phyloP scores from a whole-genome alignment of 2,888 invertebrate species.

The Morinoia aosen region DNA sequence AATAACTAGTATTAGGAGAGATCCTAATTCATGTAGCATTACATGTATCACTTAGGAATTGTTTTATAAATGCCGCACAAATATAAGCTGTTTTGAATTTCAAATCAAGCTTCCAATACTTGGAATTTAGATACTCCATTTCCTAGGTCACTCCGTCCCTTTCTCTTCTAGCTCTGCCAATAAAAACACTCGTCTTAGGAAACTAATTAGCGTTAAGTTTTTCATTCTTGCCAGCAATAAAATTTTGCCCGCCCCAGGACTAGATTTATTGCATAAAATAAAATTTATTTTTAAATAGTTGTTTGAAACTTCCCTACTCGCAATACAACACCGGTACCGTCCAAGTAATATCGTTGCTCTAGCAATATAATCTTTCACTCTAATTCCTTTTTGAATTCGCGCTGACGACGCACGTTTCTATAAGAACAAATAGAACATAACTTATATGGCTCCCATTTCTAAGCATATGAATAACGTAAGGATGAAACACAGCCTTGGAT shows the following conservation, averaged over 20 bases:
- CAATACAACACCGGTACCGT: not conserved
- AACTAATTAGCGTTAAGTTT: not conserved
- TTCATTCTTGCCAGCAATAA: constrained; percentile 8
- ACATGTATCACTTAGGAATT: not conserved
- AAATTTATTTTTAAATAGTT: not conserved
- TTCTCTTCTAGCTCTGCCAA: not conserved
- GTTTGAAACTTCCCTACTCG: not conserved
- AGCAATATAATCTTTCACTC: too few species aligned
- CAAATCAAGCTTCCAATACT: not conserved
- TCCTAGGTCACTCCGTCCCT: not conserved
- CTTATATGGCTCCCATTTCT: too few species aligned
- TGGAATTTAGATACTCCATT: not conserved
- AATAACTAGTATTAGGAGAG: not conserved
- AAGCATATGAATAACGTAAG: too few species aligned
- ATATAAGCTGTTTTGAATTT: not conserved
- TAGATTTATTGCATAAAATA: not conserved
- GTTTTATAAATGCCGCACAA: not conserved
- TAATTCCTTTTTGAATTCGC: too few species aligned
- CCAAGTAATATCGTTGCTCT: too few species aligned
- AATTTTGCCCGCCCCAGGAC: not conserved
- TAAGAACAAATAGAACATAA: too few species aligned
- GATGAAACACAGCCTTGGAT: too few species aligned
- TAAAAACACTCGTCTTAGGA: not conserved
- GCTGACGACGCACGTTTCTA: too few species aligned
- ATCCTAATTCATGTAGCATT: not conserved